Evolutionary conservation across 2,113 vertebrate genomes (phyloP).

Genomic region (Sisor rabdophorus): DNA sequence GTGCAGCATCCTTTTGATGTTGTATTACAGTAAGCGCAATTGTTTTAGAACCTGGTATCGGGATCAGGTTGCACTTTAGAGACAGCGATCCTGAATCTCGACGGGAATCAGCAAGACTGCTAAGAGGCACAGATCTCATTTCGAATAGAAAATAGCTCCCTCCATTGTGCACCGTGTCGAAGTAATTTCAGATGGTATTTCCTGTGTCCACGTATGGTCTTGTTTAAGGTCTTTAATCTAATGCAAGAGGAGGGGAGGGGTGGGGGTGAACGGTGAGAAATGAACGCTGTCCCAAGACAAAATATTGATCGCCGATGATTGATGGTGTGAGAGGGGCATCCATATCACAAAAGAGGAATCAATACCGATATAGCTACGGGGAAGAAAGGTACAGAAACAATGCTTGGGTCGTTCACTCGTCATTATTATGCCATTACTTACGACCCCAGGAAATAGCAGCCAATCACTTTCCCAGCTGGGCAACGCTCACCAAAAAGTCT

Average conservation of each 20-base stretch:
- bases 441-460: background rate
- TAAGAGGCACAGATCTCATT: constrained; percentile 40
- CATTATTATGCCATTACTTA: constrained; percentile 20
- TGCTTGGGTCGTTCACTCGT: constrained; percentile 19
- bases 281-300: constrained; percentile 29
- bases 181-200: constrained; percentile 20
- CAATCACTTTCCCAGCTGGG: constrained; percentile 1
- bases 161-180: background rate
- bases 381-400: constrained; percentile 18
- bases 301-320: constrained; percentile 35
- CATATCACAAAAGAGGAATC: constrained; percentile 37
- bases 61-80: constrained; percentile 38
- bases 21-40: constrained; percentile 42
- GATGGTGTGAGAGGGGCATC: constrained; percentile 27
- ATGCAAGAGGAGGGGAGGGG: too few species aligned
- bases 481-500: background rate
- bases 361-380: constrained; percentile 27
- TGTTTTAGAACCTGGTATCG: constrained; percentile 22
- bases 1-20: constrained; percentile 13
- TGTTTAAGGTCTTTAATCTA: constrained; percentile 12
- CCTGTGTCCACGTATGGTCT: constrained; percentile 13
- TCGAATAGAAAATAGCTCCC: constrained; percentile 16
- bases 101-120: constrained; percentile 20
- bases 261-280: constrained; percentile 13
- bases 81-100: constrained; percentile 42